Percentiles rank a stretch among this genome's conserved stretches.
These are phyloP conservation scores for Ctenosaura bakeri DNA, from an alignment of 2,797 vertebrate genomes.

Conservation along the genomic window DNA sequence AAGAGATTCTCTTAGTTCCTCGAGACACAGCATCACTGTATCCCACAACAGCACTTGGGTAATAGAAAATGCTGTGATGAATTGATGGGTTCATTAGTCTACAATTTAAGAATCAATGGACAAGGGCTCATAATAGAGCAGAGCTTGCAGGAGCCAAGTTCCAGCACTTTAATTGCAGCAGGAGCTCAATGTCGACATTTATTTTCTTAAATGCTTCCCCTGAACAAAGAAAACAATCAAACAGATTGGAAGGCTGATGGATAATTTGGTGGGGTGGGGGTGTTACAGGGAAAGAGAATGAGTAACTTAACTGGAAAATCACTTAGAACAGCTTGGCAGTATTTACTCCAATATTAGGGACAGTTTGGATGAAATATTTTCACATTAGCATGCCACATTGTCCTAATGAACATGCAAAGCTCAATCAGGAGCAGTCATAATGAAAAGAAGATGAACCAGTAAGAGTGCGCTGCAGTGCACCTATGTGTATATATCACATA, in stretches of 20 bases:
- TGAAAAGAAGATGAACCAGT: constrained; percentile 4
- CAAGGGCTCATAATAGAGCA: constrained; percentile 66
- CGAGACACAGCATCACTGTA: constrained; percentile 42
- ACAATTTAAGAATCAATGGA: constrained; percentile 70
- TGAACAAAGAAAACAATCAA: constrained; percentile 60
- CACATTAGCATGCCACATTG: neutral
- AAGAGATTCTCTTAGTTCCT: constrained; percentile 51
- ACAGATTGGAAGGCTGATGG: constrained; percentile 56
- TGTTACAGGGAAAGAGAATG: constrained; percentile 43
- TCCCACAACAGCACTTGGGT: constrained; percentile 68
- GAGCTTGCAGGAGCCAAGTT: constrained; percentile 70
- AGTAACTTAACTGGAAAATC: constrained; percentile 39
- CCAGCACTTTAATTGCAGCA: constrained; percentile 72
- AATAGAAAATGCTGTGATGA: constrained; percentile 74
- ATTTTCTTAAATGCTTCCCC: constrained; percentile 65
- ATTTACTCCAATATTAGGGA: constrained; percentile 37
- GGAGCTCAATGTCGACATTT: constrained; percentile 59
- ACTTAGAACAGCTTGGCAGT: neutral
- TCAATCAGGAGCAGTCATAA: constrained; percentile 13
- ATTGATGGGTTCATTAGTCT: constrained; percentile 76
- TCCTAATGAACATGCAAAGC: constrained; percentile 20
- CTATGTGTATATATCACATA: neutral
- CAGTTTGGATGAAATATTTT: constrained; percentile 29
- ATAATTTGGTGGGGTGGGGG: constrained; percentile 23
- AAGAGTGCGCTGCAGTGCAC: neutral